Base-by-base conservation (phyloP, 2,797 vertebrate genomes). In the Scolopax rusticola region DNA sequence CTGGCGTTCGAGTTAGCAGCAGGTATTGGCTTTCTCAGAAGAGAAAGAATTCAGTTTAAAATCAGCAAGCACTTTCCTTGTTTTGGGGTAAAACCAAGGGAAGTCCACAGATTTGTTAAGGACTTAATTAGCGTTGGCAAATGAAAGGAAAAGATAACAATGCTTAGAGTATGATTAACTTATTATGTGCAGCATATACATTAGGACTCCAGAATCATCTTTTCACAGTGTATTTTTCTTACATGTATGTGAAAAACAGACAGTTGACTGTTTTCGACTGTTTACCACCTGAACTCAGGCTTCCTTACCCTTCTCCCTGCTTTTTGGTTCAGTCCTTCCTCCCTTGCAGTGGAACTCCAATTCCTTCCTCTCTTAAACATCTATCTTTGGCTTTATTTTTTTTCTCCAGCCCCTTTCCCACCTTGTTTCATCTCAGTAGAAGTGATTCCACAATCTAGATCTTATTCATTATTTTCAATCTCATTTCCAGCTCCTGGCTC, bases 1-100 rank as follows among this genome's bases (percentile, higher is more conserved):
- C 75, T 95, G 87, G 83, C 77, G 56, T 87, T 57, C 11, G 40
- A 74, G 54, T 83, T 73, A 95, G 47, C 67, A 91, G 87, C 77
- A 86, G 73, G 23, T 82, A 65, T 23, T 83, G 86, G 81, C 56
- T 81, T 77, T 43, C 54, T 75, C 82, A 60, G 70, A 38, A 40
- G 51, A 32, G 59, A 61, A 86, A 87, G 53, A 84, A 75, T 77
- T 68, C 48, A 27, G 33, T 80, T 50, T 32, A 43, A 74, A 91
- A 86, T 2, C 27, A 83, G 30, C 24, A 76, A 93, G 9, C 18
- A 25, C 16, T 40, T 84, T 48, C 51, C 43, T 84, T 84, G 27
- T 74, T 86, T 85, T 50, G 41, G 20, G 18, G 11, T 61, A 69
- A 94, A 90, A 82, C 14, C 63, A 50, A 89, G 36, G 41, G 24